Evolutionary conservation across 1,140 invertebrate species (phyloP), one percentile per base, ranked within the genome.

Genomic region (Hycleus cichorii): DNA sequence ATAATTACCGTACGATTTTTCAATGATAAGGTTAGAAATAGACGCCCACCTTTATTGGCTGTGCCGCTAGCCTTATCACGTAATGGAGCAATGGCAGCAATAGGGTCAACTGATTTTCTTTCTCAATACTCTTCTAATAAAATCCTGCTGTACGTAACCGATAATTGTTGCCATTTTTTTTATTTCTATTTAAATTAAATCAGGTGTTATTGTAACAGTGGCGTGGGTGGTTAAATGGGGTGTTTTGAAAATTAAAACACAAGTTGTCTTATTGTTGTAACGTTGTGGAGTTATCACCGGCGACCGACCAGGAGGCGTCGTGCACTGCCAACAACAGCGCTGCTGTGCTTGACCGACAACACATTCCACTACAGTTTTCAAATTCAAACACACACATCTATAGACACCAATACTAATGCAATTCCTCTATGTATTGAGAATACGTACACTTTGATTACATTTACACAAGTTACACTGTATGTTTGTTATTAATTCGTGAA

Each of bases 31-130:
- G 32, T 32, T 5, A 32, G 32, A 5, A 18, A 32, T 32, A 52
- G 44, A 64, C 57, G 67, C 71, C 70, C 70, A 74, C 74, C 73
- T 74, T 74, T 65, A 63, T 66, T 67, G 70, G 69, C 70, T 69
- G 64, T 69, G 67, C 70, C 67, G 72, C 65, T 67, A 63, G 67
- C 67, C 65, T 65, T 69, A 67, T 69, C 64, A 62, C 65, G 62
- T 65, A 60, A 60, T 55, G 67, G 64, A 66, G 66, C 68, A 68
- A 70, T 71, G 67, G 65, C 65, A 65, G 40, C 9, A 42, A 66
- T 59, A 70, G 65, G 72, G 77, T 78, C 77, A 78, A 77, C 76
- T 79, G 70, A 73, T 73, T 76, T 76, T 78, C 74, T 78, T 77
- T 70, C 75, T 78, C 32, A 7, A 5, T 55, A 76, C 72, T 62